Evolutionary conservation across 2,113 vertebrate species (phyloP), one percentile per base, ranked within the genome.

Genomic region (Forbesichthys papilliferus): DNA sequence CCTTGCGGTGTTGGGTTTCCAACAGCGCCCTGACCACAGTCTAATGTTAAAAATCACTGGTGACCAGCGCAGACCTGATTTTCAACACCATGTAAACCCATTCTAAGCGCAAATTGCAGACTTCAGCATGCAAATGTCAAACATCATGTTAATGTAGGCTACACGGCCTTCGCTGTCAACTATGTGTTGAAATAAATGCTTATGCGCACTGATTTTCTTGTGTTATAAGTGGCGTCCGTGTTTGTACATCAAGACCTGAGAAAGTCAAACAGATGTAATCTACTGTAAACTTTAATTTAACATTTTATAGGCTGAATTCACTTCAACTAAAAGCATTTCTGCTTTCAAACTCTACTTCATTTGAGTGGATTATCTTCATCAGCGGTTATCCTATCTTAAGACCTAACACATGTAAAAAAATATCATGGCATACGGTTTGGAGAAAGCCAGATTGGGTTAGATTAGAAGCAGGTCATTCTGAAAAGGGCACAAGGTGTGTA

Each of bases 321-420:
- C 77, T 66, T 69, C 8, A 61, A 64, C 64, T 78, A 64, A 81
- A 77, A 79, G 74, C 67, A 53, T 63, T n/a, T 51, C 20, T 48
- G 73, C 56, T 20, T 77, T 78, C 73, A 82, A 86, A 86, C 27
- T 84, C 76, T 79, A 86, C 88, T 87, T 88, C 68, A 86, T 89
- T 85, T 82, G 77, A 88, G 85, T 83, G 85, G 83, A 86, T 89
- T 89, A 84, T 82, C 80, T 86, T 86, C 81, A 86, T 88, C 85
- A 82, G 78, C 71, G 71, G 81, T 86, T 78, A 81, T 87, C 81
- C 87, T 64, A 79, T 79, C 83, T 81, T 85, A 86, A 89, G 74
- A 82, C 86, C 79, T 75, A 13, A 79, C 34, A 66, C 83, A 84
- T 91, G 89, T 90, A 89, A 89, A 90, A 84, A 89, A 90, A 91